Evolutionary conservation across 2,113 vertebrate genomes (phyloP), one percentile per base, ranked within the genome.

Genomic region (Dryoscopus gambensis): DNA sequence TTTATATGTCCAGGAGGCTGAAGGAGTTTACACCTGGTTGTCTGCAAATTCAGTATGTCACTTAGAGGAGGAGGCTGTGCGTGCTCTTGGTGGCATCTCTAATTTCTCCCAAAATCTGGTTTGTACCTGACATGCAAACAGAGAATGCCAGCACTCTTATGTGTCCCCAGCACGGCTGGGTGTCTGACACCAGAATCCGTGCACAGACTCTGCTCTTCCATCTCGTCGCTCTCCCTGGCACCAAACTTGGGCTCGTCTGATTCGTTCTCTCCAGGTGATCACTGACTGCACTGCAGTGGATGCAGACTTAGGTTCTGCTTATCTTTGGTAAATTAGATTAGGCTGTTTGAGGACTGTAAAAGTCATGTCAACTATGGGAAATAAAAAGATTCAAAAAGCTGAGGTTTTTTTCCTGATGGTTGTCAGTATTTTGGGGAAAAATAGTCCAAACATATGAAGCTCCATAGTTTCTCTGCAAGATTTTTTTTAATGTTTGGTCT

Each of bases 381-480:
- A 93, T 96, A 94, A 93, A 93, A 75, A 28, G 10, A 62, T 85
- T 79, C 7, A 22, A 84, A 95, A 96, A 93, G 30, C 55, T 90
- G 83, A 21, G 21, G 1, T 3, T 64, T 91, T 91, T 95, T 87
- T 83, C 62, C 40, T 30, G 1, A 44, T 95, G 57, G 23, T 86
- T 87, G 47, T 94, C 69, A 49, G 22, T 97, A 28, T 87, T 91
- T 56, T 82, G 85, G 64, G 55, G 63, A 28, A 87, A 82, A 94
- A 90, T 40, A 35, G 62, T 71, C 39, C 2, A 27, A 84, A 68
- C 9, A 13, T 3, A 15, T 79, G 33, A 71, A 95, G 49, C 65
- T 75, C 40, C 2, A 0, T 71, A 11, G 69, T 84, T 88, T 62
- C 67, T 77, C 85, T 68, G 62, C 87, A 87, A 87, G 60, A 59